phyloP scores from a whole-genome alignment of 1,140 invertebrate genomes.

The Capitella teleta region DNA sequence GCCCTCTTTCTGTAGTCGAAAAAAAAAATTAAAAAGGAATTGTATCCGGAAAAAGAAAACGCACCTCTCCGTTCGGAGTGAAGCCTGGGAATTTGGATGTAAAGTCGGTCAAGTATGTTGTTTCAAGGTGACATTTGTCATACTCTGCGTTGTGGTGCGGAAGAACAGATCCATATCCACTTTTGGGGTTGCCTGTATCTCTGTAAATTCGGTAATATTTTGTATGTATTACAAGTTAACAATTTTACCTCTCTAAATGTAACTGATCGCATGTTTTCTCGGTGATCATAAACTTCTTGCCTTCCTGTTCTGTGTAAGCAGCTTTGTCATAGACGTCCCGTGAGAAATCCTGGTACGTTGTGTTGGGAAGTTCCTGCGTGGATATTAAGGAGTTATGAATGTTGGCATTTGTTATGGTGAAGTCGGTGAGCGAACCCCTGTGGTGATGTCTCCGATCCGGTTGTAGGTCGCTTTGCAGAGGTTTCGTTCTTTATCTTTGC shows the following conservation, averaged over 20 bases:
- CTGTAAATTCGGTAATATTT: background rate
- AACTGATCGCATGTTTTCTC: background rate
- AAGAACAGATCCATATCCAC: background rate
- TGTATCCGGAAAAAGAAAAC: background rate
- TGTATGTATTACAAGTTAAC: background rate
- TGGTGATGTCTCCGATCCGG: slow-evolving; percentile 30
- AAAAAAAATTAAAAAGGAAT: background rate
- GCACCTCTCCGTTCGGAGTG: background rate
- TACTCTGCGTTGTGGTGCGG: background rate
- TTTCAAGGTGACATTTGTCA: background rate
- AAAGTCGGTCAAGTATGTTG: background rate
- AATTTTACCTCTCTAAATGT: background rate
- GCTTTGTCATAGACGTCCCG: background rate
- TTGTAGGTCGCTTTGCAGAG: slow-evolving; percentile 31
- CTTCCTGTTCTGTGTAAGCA: slow-evolving; percentile 3
- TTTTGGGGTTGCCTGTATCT: background rate
- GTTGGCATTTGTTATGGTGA: background rate
- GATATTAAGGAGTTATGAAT: background rate
- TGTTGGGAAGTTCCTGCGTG: background rate
- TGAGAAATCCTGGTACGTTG: slow-evolving; percentile 5
- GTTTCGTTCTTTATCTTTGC: slow-evolving; percentile 20
- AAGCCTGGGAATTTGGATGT: background rate
- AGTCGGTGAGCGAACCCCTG: slow-evolving; percentile 22
- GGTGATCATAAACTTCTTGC: background rate
- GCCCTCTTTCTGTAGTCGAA: background rate